A percentile compares a stretch with the other conserved stretches of the same genome.
Conservation (phyloP, 2,888 invertebrate species). For the Strigamia maritima region DNA sequence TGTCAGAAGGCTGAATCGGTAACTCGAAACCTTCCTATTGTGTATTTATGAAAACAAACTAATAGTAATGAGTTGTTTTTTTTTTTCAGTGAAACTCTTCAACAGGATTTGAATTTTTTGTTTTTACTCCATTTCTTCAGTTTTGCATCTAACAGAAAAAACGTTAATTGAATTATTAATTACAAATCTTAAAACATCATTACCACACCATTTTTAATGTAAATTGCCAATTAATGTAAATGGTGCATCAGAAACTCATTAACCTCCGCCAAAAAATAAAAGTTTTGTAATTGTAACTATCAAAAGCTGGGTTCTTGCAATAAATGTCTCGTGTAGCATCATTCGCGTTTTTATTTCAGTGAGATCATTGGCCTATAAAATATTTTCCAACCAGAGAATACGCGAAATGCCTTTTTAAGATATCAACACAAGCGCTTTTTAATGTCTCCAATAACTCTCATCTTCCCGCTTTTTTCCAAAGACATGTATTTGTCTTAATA, state of each 20-base stretch:
- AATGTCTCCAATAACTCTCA: conserved; percentile 12
- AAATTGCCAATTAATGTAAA: too few relatives aligned
- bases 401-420: conserved; percentile 7
- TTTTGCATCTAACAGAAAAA: too few relatives aligned
- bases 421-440: neutral
- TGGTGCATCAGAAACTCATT: neutral
- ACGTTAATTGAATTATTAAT: too few relatives aligned
- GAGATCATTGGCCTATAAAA: conserved; percentile 26
- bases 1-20: too few relatives aligned
- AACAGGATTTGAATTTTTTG: too few relatives aligned
- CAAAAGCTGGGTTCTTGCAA: neutral
- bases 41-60: too few relatives aligned
- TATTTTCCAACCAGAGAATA: neutral
- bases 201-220: too few relatives aligned
- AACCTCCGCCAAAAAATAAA: neutral
- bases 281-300: neutral
- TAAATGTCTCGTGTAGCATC: neutral
- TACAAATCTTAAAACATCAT: too few relatives aligned
- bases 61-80: too few relatives aligned
- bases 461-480: neutral
- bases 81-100: too few relatives aligned
- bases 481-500: conserved; percentile 9
- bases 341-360: neutral
- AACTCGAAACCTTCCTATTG: too few relatives aligned
- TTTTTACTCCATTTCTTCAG: too few relatives aligned